Percentiles rank a stretch among this genome's conserved stretches.
Evolutionary conservation across 2,888 invertebrate species (phyloP).

Genomic region (Allacma fusca): DNA sequence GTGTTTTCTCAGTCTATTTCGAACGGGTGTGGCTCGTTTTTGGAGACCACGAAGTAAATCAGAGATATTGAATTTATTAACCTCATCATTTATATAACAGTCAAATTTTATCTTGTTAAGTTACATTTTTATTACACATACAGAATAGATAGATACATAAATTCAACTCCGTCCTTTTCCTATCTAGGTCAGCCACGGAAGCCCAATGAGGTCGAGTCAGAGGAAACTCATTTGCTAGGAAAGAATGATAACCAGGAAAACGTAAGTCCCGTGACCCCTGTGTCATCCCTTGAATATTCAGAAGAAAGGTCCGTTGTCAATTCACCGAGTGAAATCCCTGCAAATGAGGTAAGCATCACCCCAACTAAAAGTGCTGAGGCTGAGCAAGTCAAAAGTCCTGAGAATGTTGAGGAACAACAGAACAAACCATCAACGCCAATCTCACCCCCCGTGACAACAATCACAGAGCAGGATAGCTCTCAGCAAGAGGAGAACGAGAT

Average conservation of each 20-base stretch:
- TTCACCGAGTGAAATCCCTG: background rate
- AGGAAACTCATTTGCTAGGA: background rate
- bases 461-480: background rate
- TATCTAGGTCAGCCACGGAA: background rate
- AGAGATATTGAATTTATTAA: background rate
- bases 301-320: background rate
- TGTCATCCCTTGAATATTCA: background rate
- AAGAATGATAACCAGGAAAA: background rate
- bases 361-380: background rate
- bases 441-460: background rate
- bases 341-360: background rate
- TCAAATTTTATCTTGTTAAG: background rate
- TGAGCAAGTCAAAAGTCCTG: background rate
- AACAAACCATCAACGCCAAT: background rate
- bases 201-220: background rate
- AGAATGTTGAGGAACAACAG: background rate
- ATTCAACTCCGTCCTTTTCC: background rate
- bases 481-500: slow-evolving; percentile 8
- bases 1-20: slow-evolving; percentile 37
- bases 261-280: background rate
- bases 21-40: slow-evolving; percentile 36
- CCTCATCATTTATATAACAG: background rate
- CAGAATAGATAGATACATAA: too few relatives aligned
- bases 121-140: background rate
- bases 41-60: slow-evolving; percentile 35